Conservation (phyloP, 2,888 invertebrate genomes). For the Fabriciana adippe region DNA sequence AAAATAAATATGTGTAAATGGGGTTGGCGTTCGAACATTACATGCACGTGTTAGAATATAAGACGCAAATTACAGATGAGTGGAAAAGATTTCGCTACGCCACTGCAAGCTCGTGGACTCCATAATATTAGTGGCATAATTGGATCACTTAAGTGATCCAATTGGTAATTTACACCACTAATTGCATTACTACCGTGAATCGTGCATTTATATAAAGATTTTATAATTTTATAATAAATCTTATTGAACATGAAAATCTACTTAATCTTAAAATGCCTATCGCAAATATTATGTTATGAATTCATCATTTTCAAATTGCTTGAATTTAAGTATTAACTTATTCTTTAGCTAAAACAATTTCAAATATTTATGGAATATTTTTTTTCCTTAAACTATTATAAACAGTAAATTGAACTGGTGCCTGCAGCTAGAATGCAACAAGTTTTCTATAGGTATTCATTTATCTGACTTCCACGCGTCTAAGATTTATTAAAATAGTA, state of each 20-base stretch:
- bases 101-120: conserved; percentile 66
- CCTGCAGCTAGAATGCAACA: conserved; percentile 1
- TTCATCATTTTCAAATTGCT: too few relatives aligned
- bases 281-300: too few relatives aligned
- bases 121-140: conserved; percentile 60
- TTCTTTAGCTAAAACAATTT: background rate
- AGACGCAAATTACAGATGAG: conserved; percentile 47
- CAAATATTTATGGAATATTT: background rate
- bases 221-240: background rate
- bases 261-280: too few relatives aligned
- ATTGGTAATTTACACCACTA: conserved; percentile 29
- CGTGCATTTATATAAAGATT: background rate
- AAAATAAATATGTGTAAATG: conserved; percentile 33
- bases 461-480: conserved; percentile 3
- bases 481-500: conserved; percentile 14
- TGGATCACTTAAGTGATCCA: conserved; percentile 50
- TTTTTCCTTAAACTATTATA: background rate
- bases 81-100: conserved; percentile 57
- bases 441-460: background rate
- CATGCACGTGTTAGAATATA: conserved; percentile 50
- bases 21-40: conserved; percentile 35
- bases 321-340: too few relatives aligned
- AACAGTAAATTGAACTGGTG: background rate
- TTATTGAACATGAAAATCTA: background rate
- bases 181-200: conserved; percentile 31